phyloP scores from a whole-genome alignment of 2,888 invertebrate species.

The Bembecia ichneumoniformis region DNA sequence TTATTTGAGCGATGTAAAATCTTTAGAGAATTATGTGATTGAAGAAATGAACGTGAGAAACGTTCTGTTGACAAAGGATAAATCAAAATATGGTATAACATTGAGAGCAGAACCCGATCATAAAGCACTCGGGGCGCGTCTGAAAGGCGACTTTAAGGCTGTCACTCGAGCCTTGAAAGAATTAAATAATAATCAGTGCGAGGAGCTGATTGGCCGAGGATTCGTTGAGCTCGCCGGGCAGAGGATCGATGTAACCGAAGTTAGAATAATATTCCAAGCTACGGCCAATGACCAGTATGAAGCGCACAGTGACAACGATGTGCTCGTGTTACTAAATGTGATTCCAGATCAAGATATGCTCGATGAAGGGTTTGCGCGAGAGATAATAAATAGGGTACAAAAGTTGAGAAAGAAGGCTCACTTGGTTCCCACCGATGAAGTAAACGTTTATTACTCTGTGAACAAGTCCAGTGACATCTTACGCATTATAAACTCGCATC shows the following conservation, averaged over 20 bases:
- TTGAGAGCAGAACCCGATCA: conserved; percentile 96
- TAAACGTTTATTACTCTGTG: conserved; percentile 83
- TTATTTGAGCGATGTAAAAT: conserved; percentile 83
- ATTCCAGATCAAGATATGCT: conserved; percentile 91
- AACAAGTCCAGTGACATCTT: conserved; percentile 74
- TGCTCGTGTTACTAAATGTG: conserved; percentile 90
- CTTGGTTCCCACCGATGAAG: conserved; percentile 91
- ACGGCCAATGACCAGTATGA: conserved; percentile 83
- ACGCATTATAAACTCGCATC: conserved; percentile 78
- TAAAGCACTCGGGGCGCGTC: conserved; percentile 87
- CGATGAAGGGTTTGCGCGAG: conserved; percentile 95
- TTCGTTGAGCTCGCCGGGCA: conserved; percentile 83
- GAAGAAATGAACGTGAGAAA: conserved; percentile 94
- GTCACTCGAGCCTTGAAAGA: conserved; percentile 86
- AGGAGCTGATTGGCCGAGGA: conserved; percentile 79
- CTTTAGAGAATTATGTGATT: conserved; percentile 86
- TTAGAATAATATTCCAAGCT: conserved; percentile 85
- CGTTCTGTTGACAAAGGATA: conserved; percentile 89
- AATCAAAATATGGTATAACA: conserved; percentile 91
- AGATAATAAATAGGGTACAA: conserved; percentile 96
- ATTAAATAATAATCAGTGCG: conserved; percentile 83
- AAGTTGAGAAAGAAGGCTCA: conserved; percentile 96
- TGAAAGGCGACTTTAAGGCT: conserved; percentile 92
- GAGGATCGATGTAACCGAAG: conserved; percentile 81
- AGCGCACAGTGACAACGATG: conserved; percentile 90